Percentiles rank a stretch among this genome's conserved stretches.
These are phyloP conservation scores for Plebejus anna DNA, from an alignment of 2,888 invertebrate species.

Conservation along the genomic window DNA sequence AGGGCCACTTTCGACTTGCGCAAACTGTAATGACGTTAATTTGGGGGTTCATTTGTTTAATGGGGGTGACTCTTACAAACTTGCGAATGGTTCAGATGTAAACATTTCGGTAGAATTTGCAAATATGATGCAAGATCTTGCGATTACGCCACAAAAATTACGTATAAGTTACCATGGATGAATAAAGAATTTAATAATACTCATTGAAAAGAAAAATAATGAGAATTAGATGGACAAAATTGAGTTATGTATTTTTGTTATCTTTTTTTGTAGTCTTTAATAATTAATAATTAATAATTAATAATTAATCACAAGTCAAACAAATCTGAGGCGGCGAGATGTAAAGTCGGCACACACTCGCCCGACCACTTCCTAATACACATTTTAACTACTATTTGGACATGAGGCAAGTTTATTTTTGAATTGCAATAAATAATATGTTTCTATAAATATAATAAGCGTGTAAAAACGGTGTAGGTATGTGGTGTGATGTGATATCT, in stretches of 20 bases:
- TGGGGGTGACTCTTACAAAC: not conserved
- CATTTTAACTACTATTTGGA: constrained; percentile 20
- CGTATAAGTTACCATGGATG: not conserved
- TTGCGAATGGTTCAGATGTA: not conserved
- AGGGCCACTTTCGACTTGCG: constrained; percentile 79
- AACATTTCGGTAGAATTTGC: not conserved
- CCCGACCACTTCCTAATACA: not conserved
- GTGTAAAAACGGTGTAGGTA: not conserved
- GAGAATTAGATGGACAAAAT: not conserved
- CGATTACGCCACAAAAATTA: not conserved
- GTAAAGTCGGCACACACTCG: not conserved
- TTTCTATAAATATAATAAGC: not conserved
- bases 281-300: no score
- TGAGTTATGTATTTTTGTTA: not conserved
- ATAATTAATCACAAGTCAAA: not conserved
- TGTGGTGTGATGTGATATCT: no score
- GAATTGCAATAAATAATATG: constrained; percentile 3
- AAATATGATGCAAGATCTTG: not conserved
- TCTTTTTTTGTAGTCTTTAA: not conserved
- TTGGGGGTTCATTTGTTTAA: constrained; percentile 22
- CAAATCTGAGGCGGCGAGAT: not conserved
- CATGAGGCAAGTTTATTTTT: not conserved
- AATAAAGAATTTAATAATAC: not conserved
- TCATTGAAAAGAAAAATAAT: not conserved
- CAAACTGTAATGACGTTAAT: constrained; percentile 72